A percentile compares a stretch with the other conserved stretches of the same genome.
Conservation (phyloP, 2,797 vertebrate species). For the Leptoclinus maculatus region DNA sequence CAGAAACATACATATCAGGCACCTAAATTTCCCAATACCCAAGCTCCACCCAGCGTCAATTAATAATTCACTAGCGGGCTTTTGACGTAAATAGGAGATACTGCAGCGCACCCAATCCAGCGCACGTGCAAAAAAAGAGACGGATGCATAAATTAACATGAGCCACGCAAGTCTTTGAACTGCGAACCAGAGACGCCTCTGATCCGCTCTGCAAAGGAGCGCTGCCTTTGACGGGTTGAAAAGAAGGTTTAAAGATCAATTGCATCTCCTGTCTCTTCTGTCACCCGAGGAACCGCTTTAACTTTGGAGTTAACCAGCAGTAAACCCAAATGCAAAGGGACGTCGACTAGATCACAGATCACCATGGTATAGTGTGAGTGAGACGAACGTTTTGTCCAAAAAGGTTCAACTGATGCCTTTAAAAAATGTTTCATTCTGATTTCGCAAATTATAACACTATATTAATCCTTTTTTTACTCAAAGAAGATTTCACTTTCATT, state of each 20-base stretch:
- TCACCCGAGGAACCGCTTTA: conserved; percentile 39
- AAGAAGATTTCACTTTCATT: neutral
- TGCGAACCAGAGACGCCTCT: conserved; percentile 37
- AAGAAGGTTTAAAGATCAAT: conserved; percentile 56
- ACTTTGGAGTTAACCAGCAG: conserved; percentile 37
- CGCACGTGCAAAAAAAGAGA: conserved; percentile 45
- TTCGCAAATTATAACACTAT: neutral
- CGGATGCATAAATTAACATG: conserved; percentile 57
- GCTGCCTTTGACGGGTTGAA: conserved; percentile 64
- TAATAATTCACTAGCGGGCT: neutral
- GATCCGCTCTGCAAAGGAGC: conserved; percentile 46
- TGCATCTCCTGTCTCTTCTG: conserved; percentile 34
- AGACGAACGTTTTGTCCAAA: conserved; percentile 20
- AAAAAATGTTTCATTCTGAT: neutral
- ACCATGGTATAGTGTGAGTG: conserved; percentile 1
- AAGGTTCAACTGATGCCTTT: neutral
- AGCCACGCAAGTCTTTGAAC: conserved; percentile 60
- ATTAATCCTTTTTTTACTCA: neutral
- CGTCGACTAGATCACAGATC: conserved; percentile 20
- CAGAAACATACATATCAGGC: neutral
- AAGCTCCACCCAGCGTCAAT: neutral
- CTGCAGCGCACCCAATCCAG: neutral
- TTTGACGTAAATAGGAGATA: conserved; percentile 4
- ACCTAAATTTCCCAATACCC: no score
- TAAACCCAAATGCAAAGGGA: conserved; percentile 15